These are phyloP conservation scores for Ypsolopha scabrella DNA, from an alignment of 2,888 invertebrate genomes.

Conservation along the genomic window DNA sequence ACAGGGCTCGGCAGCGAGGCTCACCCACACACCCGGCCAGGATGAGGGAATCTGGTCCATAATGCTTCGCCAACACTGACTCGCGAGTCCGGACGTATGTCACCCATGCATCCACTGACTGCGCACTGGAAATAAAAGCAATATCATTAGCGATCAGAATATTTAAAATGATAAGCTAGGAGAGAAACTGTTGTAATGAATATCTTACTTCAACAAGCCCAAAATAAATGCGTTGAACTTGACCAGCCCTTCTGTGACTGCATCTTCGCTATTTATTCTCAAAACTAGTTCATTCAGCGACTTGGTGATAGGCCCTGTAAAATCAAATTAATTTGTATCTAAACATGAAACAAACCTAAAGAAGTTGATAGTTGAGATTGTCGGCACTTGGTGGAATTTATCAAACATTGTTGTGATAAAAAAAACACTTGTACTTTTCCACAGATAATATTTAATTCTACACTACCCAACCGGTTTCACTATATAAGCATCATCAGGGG, in stretches of 20 bases:
- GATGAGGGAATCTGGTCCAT: conserved; percentile 80
- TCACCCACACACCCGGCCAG: conserved; percentile 71
- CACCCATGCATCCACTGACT: conserved; percentile 92
- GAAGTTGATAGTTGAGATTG: too few species aligned
- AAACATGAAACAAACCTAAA: neutral
- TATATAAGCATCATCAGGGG: too few species aligned
- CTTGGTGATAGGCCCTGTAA: conserved; percentile 80
- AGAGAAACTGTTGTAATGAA: conserved; percentile 1
- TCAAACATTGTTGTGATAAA: too few species aligned
- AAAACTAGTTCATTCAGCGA: conserved; percentile 86
- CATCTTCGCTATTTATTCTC: conserved; percentile 85
- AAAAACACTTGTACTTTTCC: too few species aligned
- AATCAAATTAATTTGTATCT: neutral
- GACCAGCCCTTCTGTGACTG: conserved; percentile 84
- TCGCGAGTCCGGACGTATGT: conserved; percentile 88
- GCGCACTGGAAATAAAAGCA: conserved; percentile 66
- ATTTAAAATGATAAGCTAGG: neutral
- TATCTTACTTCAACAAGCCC: conserved; percentile 84
- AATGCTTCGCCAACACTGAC: conserved; percentile 84
- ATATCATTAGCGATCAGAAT: neutral
- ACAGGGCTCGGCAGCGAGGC: conserved; percentile 69
- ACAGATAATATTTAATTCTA: too few species aligned
- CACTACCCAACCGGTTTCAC: too few species aligned
- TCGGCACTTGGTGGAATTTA: too few species aligned
- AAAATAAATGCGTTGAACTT: conserved; percentile 92